Conservation (phyloP, 2,888 invertebrate species). For the Tiphia femorata region DNA sequence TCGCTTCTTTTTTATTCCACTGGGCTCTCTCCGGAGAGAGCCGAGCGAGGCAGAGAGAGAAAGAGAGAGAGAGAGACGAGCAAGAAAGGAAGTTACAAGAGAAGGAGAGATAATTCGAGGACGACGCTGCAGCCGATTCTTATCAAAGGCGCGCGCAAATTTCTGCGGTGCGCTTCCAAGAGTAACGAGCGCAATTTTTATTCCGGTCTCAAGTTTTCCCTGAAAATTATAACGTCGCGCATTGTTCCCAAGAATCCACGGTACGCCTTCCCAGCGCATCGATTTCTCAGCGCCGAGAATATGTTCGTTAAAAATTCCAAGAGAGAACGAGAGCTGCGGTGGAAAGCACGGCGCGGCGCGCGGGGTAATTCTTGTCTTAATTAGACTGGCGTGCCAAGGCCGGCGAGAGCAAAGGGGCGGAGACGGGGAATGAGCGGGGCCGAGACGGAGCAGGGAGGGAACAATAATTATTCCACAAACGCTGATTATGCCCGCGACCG, state of each 20-base stretch:
- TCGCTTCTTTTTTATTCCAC: constrained; percentile 2
- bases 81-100: no score
- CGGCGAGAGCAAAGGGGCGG: neutral
- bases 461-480: constrained; percentile 43
- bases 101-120: no score
- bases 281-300: no score
- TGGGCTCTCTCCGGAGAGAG: neutral
- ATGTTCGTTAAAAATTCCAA: no score
- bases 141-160: no score
- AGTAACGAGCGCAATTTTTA: no score
- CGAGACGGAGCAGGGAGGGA: neutral
- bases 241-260: no score
- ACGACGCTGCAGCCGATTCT: no score
- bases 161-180: no score
- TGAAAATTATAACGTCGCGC: no score
- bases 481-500: constrained; percentile 35
- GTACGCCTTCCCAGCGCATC: no score
- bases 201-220: neutral
- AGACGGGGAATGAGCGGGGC: neutral
- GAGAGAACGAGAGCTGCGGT: no score
- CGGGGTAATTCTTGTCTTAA: neutral
- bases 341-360: neutral
- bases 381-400: neutral
- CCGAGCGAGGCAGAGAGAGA: neutral
- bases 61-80: neutral